These are phyloP conservation scores for Agonum fuliginosum DNA, from an alignment of 2,888 invertebrate species.

Conservation along the genomic window DNA sequence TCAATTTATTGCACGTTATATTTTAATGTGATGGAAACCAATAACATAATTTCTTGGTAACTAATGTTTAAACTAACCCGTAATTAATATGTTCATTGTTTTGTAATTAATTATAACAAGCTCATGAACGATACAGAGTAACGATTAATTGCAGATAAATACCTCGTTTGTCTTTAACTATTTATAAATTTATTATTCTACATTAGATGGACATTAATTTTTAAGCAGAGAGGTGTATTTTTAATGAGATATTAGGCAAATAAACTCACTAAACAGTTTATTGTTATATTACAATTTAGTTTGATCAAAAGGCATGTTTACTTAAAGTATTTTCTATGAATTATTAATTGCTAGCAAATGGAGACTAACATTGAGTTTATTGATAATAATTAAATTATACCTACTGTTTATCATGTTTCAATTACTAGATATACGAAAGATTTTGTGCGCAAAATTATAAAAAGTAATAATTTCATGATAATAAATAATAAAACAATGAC, in stretches of 20 bases:
- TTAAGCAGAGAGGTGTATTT: slow-evolving; percentile 18
- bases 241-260: slow-evolving; percentile 33
- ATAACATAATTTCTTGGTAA: slow-evolving; percentile 47
- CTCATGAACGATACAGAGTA: slow-evolving; percentile 12
- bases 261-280: not conserved
- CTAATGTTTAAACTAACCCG: slow-evolving; percentile 31
- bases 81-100: slow-evolving; percentile 42
- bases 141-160: slow-evolving; percentile 45
- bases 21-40: slow-evolving; percentile 35
- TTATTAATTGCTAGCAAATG: slow-evolving; percentile 45
- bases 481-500: not conserved
- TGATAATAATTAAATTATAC: slow-evolving; percentile 31
- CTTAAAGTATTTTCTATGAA: slow-evolving; percentile 38
- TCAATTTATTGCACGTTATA: slow-evolving; percentile 16
- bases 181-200: slow-evolving; percentile 45
- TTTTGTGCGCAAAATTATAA: too few relatives aligned
- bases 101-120: slow-evolving; percentile 25
- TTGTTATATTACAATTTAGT: slow-evolving; percentile 7
- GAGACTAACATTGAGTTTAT: slow-evolving; percentile 24
- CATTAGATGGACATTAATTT: slow-evolving; percentile 28
- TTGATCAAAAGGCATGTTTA: slow-evolving; percentile 24
- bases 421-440: too few relatives aligned
- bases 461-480: too few relatives aligned
- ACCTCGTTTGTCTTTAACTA: slow-evolving; percentile 32
- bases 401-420: slow-evolving; percentile 13